These are phyloP conservation scores for Callimorpha dominula DNA, from an alignment of 2,888 invertebrate species.

Conservation along the genomic window DNA sequence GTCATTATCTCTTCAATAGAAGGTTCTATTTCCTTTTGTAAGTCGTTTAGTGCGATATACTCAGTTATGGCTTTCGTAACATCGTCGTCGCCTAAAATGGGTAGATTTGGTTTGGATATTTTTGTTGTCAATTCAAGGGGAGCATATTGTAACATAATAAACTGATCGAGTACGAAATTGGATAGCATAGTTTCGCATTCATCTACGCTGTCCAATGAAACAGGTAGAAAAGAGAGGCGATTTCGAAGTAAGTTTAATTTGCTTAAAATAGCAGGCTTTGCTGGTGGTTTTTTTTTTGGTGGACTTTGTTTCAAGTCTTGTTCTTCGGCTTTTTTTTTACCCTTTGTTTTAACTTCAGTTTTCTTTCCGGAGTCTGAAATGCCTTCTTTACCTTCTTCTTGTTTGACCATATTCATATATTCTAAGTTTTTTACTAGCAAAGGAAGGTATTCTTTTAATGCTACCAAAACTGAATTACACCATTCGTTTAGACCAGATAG, in stretches of 20 bases:
- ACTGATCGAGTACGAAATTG: constrained; percentile 8
- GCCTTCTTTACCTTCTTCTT: constrained; percentile 20
- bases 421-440: constrained; percentile 52
- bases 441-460: constrained; percentile 60
- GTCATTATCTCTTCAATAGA: constrained; percentile 76
- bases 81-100: constrained; percentile 80
- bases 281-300: not conserved
- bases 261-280: constrained; percentile 32
- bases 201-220: constrained; percentile 63
- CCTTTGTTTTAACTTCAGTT: constrained; percentile 6
- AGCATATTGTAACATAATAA: constrained; percentile 61
- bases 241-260: constrained; percentile 50
- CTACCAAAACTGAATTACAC: constrained; percentile 56
- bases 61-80: constrained; percentile 72
- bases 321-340: constrained; percentile 14
- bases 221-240: constrained; percentile 62
- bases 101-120: constrained; percentile 64
- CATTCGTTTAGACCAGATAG: constrained; percentile 70
- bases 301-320: not conserved
- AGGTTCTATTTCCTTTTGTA: constrained; percentile 77
- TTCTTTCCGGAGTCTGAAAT: not conserved
- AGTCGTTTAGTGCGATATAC: constrained; percentile 72
- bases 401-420: constrained; percentile 9
- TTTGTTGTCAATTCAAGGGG: constrained; percentile 66
- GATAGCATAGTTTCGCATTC: constrained; percentile 58